Percentiles rank a stretch among this genome's conserved stretches.
Conservation (phyloP, 2,797 vertebrate species). For the Oreonectes daqikongensis region DNA sequence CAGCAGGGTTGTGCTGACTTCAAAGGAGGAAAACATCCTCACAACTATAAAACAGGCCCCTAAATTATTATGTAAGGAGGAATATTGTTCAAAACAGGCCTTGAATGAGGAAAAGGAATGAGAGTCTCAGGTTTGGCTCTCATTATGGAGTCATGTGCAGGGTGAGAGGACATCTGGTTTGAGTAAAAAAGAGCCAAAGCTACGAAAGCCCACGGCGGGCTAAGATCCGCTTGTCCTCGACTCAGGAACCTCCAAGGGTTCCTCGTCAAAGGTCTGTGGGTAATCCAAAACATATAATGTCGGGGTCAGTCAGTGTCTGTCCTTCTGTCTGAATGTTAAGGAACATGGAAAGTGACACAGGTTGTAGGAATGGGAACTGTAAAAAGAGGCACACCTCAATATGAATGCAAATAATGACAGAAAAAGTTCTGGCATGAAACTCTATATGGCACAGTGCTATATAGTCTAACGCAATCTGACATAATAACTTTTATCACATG, state of each 20-base stretch:
- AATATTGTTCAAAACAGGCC: constrained; percentile 29
- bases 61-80: constrained; percentile 40
- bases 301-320: constrained; percentile 16
- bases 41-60: constrained; percentile 34
- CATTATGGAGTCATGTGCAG: constrained; percentile 36
- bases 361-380: not conserved
- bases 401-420: not conserved
- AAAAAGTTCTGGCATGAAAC: no score
- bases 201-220: constrained; percentile 29
- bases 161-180: constrained; percentile 53
- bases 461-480: no score
- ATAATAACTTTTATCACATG: no score
- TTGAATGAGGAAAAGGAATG: constrained; percentile 21
- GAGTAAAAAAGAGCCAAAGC: constrained; percentile 40
- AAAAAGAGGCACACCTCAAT: not conserved
- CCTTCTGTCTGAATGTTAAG: not conserved
- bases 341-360: not conserved
- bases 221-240: constrained; percentile 23
- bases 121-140: constrained; percentile 42
- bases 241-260: constrained; percentile 45
- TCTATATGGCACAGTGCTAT: no score
- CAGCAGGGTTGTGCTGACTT: constrained; percentile 8
- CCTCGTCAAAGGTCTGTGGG: constrained; percentile 28
- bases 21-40: constrained; percentile 39
- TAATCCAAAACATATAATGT: constrained; percentile 38